Evolutionary conservation across 2,113 vertebrate genomes (phyloP), one percentile per base, ranked within the genome.

Genomic region (Anolis carolinensis): DNA sequence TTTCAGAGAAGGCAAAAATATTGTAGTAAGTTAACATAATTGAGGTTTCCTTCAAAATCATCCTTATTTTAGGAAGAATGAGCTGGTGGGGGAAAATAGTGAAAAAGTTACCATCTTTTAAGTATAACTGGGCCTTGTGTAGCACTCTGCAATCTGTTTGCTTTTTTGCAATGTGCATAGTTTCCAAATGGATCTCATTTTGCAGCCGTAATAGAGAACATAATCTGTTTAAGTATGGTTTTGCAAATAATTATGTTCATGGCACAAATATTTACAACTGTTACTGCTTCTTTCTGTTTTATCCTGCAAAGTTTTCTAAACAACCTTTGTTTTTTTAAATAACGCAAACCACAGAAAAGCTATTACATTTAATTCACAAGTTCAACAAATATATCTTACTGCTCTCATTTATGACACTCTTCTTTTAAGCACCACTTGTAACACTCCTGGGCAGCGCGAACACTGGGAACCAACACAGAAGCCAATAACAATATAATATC

Each of bases 1-100:
- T 62, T 86, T 85, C 76, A 63, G 39, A 80, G 74, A 74, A 21
- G 23, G 50, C 84, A 83, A 20, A 88, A 82, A 48, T 0, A 79
- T 59, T 86, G 48, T 71, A 1, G 1, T 20, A 23, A 84, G 30
- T 1, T 1, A 27, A 52, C 70, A 20, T 75, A 32, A 5, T 8
- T 2, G 1, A 4, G 20, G 55, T 71, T 78, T 52, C 2, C 7
- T n/a, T 71, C 32, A 70, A 88, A 83, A 72, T 27, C 2, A 36
- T 77, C 74, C 79, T 7, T 82, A 32, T 83, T 89, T 52, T 6
- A 4, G 86, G 44, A n/a, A 55, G 2, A 20, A 14, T 4, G 0
- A 16, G 67, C 75, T 3, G 32, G 0, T 36, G 16, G 14, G 5
- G 67, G 71, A 63, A 50, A 80, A 9, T 52, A 32, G 25, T 6